phyloP scores from a whole-genome alignment of 2,888 invertebrate genomes.

The Campoplex capitator region DNA sequence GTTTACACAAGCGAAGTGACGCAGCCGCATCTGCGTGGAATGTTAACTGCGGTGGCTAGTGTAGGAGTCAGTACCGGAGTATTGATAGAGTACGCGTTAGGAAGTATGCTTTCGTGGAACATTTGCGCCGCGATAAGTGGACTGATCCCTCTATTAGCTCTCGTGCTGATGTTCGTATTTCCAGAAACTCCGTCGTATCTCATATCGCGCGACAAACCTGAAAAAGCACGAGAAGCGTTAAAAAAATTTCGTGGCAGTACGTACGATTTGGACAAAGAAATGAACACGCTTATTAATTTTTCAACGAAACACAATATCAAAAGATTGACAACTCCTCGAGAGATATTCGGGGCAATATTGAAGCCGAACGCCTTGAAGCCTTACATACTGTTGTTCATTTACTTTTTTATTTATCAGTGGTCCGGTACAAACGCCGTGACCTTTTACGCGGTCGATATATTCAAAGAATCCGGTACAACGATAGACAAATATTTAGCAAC shows the following conservation, averaged over 20 bases:
- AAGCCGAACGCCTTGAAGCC: slow-evolving; percentile 88
- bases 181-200: slow-evolving; percentile 92
- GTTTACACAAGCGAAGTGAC: slow-evolving; percentile 91
- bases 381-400: slow-evolving; percentile 87
- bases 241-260: slow-evolving; percentile 87
- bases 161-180: slow-evolving; percentile 87
- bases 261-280: slow-evolving; percentile 88
- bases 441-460: slow-evolving; percentile 89
- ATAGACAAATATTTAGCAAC: slow-evolving; percentile 87
- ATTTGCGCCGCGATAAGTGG: slow-evolving; percentile 88
- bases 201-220: slow-evolving; percentile 87
- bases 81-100: slow-evolving; percentile 87
- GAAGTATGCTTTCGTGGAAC: slow-evolving; percentile 88
- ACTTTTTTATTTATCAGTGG: slow-evolving; percentile 90
- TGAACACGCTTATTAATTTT: slow-evolving; percentile 87
- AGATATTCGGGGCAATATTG: slow-evolving; percentile 86
- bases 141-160: slow-evolving; percentile 87
- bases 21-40: slow-evolving; percentile 91
- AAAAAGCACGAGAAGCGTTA: slow-evolving; percentile 87
- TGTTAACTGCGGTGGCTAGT: slow-evolving; percentile 90
- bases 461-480: slow-evolving; percentile 87
- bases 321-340: slow-evolving; percentile 85
- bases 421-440: slow-evolving; percentile 90
- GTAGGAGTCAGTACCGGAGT: slow-evolving; percentile 91
- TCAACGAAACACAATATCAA: slow-evolving; percentile 88